Evolutionary conservation across 2,888 invertebrate species (phyloP), one percentile per base, ranked within the genome.

Genomic region (Barypeithes pellucidus): DNA sequence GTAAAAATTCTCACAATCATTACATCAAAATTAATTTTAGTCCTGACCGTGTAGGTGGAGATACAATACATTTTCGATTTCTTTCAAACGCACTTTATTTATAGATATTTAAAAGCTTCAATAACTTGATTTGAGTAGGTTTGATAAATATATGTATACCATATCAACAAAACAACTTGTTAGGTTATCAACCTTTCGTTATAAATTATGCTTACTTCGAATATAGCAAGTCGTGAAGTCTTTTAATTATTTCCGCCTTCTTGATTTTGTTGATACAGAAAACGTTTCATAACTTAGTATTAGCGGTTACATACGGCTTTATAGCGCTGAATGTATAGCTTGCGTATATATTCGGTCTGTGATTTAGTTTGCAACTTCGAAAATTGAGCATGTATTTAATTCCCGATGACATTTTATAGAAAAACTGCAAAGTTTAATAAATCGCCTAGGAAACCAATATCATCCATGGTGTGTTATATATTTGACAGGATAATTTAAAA

Each of bases 111-210:
- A 52, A 47, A 47, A 14, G 22, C 33, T 59, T 39, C 59, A 59
- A 59, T 41, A 18, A 43, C 22, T 22, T 22, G 12, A 14, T 43
- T 11, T 59, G 60, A 43, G 60, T 60, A 60, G 60, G 60, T 60
- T 59, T 41, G 16, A 60, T 41, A 60, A 59, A 60, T 11, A 60
- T n/a, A n/a, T n/a, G n/a, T n/a, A n/a, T n/a, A n/a, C n/a, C 12
- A 60, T 60, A 41, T 11, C 14, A 60, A 43, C 60, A 11, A 60
- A 39, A 43, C 60, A 39, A 60, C 36, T 60, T 60, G 43, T 22
- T 43, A 9, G 60, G 60, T 43, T 60, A 60, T 60, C 60, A 60
- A 60, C 60, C 60, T 60, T 24, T 22, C 22, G 14, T 14, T n/a
- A 43, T 43, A 41, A 60, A 33, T 60, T 60, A 60, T 60, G 39